Percentiles rank a stretch among this genome's conserved stretches.
Conservation (phyloP, 2,113 vertebrate species). For the Podiceps cristatus region DNA sequence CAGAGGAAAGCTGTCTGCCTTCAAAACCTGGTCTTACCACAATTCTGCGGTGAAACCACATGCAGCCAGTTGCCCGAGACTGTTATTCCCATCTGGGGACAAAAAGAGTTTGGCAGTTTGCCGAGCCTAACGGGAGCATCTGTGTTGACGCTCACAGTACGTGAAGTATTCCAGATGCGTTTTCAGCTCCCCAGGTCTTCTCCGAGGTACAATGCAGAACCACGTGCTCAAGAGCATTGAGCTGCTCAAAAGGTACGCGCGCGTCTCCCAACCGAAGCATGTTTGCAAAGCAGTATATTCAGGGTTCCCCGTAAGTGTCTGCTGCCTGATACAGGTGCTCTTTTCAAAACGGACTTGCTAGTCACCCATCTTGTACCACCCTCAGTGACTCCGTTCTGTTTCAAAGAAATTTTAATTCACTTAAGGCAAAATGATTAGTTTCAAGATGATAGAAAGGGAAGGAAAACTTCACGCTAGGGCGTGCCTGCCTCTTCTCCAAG, state of each 20-base stretch:
- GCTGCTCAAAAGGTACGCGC: neutral
- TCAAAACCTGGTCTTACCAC: neutral
- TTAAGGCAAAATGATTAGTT: neutral
- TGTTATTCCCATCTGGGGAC: neutral
- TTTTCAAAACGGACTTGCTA: neutral
- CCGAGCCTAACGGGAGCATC: neutral
- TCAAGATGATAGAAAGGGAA: neutral
- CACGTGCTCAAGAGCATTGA: neutral
- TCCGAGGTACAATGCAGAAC: neutral
- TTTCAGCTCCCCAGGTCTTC: neutral
- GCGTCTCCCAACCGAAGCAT: neutral
- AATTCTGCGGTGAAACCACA: neutral
- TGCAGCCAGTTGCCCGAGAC: neutral
- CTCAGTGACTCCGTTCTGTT: neutral
- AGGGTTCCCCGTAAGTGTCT: neutral
- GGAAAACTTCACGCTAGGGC: neutral
- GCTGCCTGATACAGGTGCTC: neutral
- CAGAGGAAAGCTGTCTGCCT: neutral
- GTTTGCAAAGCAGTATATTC: neutral
- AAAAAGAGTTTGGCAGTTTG: neutral
- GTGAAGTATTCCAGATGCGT: neutral
- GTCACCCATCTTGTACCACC: neutral
- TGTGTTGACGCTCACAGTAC: neutral
- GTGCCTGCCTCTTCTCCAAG: neutral
- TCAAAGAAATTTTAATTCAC: neutral